phyloP scores from a whole-genome alignment of 2,113 vertebrate genomes.

The Marmota monax region DNA sequence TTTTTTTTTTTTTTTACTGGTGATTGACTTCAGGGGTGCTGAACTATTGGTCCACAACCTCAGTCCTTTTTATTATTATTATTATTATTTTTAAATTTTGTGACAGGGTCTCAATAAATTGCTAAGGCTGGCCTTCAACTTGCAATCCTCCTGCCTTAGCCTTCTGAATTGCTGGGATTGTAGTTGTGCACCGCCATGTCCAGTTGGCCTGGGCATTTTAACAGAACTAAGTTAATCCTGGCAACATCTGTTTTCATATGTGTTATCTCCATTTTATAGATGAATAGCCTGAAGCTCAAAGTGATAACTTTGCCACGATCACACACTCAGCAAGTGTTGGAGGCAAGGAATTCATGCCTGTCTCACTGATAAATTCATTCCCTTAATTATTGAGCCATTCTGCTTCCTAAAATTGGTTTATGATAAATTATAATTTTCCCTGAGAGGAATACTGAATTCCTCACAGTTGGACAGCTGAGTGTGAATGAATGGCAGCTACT shows the following conservation, averaged over 20 bases:
- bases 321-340: neutral
- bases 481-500: neutral
- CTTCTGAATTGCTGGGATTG: too few species aligned
- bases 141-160: too few species aligned
- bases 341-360: conserved; percentile 18
- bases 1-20: too few species aligned
- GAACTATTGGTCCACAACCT: too few species aligned
- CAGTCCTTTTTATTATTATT: too few species aligned
- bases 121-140: too few species aligned
- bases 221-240: conserved; percentile 5
- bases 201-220: neutral
- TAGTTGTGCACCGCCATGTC: too few species aligned
- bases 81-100: too few species aligned
- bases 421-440: conserved; percentile 36
- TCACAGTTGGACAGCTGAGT: conserved; percentile 7
- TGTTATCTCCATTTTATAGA: conserved; percentile 39
- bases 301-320: conserved; percentile 36
- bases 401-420: neutral
- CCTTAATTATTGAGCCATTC: conserved; percentile 55
- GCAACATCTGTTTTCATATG: conserved; percentile 14
- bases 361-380: conserved; percentile 28
- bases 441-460: neutral
- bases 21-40: too few species aligned
- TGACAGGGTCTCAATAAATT: too few species aligned
- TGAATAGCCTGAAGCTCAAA: conserved; percentile 28